Evolutionary conservation across 2,888 invertebrate genomes (phyloP).

Genomic region (Acanthosepion esculentum): DNA sequence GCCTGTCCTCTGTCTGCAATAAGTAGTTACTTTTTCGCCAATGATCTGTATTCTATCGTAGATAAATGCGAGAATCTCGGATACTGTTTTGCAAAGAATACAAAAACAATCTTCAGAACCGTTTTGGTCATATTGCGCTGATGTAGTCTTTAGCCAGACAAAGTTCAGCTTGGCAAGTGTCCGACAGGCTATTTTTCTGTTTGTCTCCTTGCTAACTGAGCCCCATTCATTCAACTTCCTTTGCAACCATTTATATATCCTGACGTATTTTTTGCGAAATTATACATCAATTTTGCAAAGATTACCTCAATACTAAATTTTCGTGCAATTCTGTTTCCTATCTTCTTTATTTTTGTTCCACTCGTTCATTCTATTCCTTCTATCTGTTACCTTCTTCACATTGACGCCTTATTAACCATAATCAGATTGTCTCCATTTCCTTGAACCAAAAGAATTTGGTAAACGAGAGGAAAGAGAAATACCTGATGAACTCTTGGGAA

Average conservation of each 20-base stretch:
- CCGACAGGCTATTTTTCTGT: no score
- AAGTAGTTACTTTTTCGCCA: no score
- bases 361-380: neutral
- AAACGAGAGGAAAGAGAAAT: neutral
- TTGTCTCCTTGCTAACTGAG: neutral
- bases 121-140: no score
- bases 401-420: constrained; percentile 16
- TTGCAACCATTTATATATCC: neutral
- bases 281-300: neutral
- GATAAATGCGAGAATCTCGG: no score
- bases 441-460: neutral
- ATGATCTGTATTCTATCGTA: no score
- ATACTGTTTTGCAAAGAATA: no score
- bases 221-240: neutral
- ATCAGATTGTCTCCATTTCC: neutral
- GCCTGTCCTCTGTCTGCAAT: no score
- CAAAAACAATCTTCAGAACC: no score
- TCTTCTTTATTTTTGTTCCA: neutral
- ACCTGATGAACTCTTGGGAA: neutral
- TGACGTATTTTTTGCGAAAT: neutral
- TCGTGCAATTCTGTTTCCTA: neutral
- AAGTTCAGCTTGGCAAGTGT: no score
- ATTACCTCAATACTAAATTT: neutral
- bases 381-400: neutral
- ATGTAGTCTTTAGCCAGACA: no score